Percentiles rank a stretch among this genome's conserved stretches.
These are phyloP conservation scores for Hassar affinis DNA, from an alignment of 2,113 vertebrate species.

Conservation along the genomic window DNA sequence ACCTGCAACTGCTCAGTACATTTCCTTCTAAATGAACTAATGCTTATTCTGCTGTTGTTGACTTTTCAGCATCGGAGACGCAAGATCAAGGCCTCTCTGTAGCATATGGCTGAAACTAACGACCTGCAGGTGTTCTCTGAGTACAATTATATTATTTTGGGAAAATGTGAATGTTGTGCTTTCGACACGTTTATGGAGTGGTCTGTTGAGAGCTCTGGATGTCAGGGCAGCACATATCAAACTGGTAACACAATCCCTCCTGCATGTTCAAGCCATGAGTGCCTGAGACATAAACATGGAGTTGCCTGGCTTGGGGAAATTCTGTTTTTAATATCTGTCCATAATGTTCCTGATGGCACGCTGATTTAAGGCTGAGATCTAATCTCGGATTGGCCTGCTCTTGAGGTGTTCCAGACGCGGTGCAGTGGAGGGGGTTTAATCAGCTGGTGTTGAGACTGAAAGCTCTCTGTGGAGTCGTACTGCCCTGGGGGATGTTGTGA, in stretches of 20 bases:
- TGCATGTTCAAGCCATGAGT: constrained; percentile 11
- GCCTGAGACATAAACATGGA: constrained; percentile 29
- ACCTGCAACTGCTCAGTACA: background rate
- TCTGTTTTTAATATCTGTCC: constrained; percentile 34
- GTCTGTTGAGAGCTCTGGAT: constrained; percentile 28
- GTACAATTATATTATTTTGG: constrained; percentile 28
- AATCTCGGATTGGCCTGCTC: constrained; percentile 31
- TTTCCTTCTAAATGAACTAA: background rate
- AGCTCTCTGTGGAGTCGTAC: constrained; percentile 46
- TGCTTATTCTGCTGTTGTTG: constrained; percentile 22
- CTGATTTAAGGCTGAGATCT: constrained; percentile 45
- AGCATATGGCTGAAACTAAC: background rate
- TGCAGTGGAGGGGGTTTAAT: constrained; percentile 54
- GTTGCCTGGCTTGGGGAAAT: constrained; percentile 20
- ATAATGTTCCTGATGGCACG: constrained; percentile 26
- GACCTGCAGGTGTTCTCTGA: constrained; percentile 38
- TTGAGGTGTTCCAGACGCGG: constrained; percentile 36
- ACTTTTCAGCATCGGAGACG: background rate
- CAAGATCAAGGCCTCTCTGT: background rate
- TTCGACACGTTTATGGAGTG: constrained; percentile 1
- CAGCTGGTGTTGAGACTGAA: constrained; percentile 51
- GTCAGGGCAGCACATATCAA: constrained; percentile 26
- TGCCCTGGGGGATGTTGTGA: constrained; percentile 48
- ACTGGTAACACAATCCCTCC: constrained; percentile 42
- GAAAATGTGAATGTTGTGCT: constrained; percentile 33